Evolutionary conservation across 2,797 vertebrate species (phyloP), one percentile per base, ranked within the genome.

Genomic region (Hippoglossus hippoglossus): DNA sequence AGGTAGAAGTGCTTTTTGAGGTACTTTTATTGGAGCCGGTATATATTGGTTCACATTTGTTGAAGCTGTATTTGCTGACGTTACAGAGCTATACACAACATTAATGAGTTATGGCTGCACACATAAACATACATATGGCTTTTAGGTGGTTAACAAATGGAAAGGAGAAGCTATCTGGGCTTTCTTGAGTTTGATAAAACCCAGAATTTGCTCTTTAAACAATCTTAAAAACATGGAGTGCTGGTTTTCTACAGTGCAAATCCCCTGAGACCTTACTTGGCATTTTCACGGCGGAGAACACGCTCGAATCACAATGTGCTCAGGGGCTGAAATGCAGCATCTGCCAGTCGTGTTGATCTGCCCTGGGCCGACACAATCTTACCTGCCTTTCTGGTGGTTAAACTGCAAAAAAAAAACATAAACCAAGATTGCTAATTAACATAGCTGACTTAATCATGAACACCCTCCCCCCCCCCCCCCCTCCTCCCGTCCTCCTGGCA

Each of bases 361-460:
- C 61, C 57, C 13, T 61, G 19, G 31, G n/a, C 72, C 26, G 68
- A 58, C 34, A 55, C 11, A 55, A 22, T 60, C 8, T 9, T 26
- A 25, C 61, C 16, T 21, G 10, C 50, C 36, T 44, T 25, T 61
- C 44, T 53, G 10, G 41, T 44, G 28, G 26, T 41, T 64, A 6
- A 63, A 41, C 51, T 47, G 16, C 16, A 3, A 49, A 36, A 46
- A 46, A 49, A 36, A 46, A 46, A 24, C n/a, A 51, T 34, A 39
- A 59, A 59, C 1, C 1, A 25, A 11, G 12, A 19, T 24, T 39
- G 22, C 41, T 71, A 65, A 85, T 79, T 79, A 81, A 12, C 73
- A 52, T 69, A 28, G 56, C 3, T 80, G 60, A 72, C 50, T 71
- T 53, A 49, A 58, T 57, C 36, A 61, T 58, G 60, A 69, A 51